Percentiles rank a stretch among this genome's conserved stretches.
These are phyloP conservation scores for Hesperia comma DNA, from an alignment of 2,888 invertebrate genomes.

Conservation along the genomic window DNA sequence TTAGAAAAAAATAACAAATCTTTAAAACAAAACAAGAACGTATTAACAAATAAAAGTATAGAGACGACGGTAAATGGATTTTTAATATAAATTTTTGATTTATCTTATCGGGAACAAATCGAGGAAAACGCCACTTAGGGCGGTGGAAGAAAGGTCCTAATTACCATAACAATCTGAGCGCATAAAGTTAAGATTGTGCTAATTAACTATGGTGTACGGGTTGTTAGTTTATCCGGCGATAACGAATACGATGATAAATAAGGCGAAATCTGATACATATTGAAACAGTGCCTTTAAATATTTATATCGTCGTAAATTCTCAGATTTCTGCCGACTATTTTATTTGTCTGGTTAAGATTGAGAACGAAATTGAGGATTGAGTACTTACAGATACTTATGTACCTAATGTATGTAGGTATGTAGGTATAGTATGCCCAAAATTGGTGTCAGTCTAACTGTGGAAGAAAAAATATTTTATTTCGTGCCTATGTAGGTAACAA, in stretches of 20 bases:
- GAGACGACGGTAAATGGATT: constrained; percentile 49
- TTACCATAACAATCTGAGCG: constrained; percentile 79
- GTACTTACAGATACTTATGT: too few relatives aligned
- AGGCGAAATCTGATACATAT: constrained; percentile 58
- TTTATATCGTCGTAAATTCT: constrained; percentile 40
- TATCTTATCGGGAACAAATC: constrained; percentile 77
- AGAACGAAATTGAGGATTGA: not conserved
- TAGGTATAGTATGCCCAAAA: too few relatives aligned
- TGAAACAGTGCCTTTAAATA: constrained; percentile 48
- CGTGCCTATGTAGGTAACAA: too few relatives aligned
- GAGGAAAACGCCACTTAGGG: constrained; percentile 74
- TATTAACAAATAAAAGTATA: constrained; percentile 35
- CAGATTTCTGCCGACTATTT: constrained; percentile 11
- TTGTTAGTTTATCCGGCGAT: constrained; percentile 61
- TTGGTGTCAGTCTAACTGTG: too few relatives aligned
- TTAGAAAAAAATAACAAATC: not conserved
- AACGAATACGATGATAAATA: constrained; percentile 58
- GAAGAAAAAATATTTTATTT: too few relatives aligned
- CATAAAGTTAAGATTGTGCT: constrained; percentile 80
- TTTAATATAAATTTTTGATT: constrained; percentile 53
- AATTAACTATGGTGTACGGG: constrained; percentile 71
- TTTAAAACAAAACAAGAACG: constrained; percentile 34
- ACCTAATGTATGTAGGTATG: too few relatives aligned
- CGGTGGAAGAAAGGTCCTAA: constrained; percentile 58
- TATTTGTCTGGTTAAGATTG: constrained; percentile 6